These are phyloP conservation scores for Anaspis maculata DNA, from an alignment of 2,888 invertebrate species.

Conservation along the genomic window DNA sequence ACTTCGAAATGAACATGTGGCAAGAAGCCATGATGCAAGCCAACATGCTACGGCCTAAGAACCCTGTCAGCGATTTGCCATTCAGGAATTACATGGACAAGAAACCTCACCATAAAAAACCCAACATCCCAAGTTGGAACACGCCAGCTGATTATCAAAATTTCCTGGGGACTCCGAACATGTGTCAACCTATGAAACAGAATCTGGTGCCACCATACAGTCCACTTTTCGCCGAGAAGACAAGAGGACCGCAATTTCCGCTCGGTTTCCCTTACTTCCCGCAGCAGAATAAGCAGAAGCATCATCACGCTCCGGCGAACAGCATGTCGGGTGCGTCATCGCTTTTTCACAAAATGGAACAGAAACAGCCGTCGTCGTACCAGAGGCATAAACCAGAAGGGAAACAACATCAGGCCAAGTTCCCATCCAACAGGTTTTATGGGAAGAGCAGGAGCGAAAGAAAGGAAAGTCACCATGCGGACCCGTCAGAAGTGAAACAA, in stretches of 20 bases:
- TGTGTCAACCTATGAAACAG: slow-evolving; percentile 24
- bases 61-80: slow-evolving; percentile 25
- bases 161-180: slow-evolving; percentile 26
- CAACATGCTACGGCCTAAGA: slow-evolving; percentile 31
- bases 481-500: slow-evolving; percentile 5
- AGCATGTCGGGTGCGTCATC: no score
- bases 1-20: slow-evolving; percentile 58
- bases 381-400: slow-evolving; percentile 27
- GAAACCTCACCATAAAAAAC: no score
- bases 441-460: no score
- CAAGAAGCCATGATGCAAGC: slow-evolving; percentile 55
- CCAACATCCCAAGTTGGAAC: no score
- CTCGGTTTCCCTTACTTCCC: no score
- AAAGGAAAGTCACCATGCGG: slow-evolving; percentile 20
- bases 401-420: slow-evolving; percentile 30
- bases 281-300: slow-evolving; percentile 18
- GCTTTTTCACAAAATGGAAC: no score
- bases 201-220: slow-evolving; percentile 32
- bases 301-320: no score
- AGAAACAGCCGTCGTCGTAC: no score
- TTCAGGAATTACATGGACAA: slow-evolving; percentile 23
- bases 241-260: no score
- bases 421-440: no score
- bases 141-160: slow-evolving; percentile 24
- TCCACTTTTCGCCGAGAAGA: slow-evolving; percentile 26